phyloP scores from a whole-genome alignment of 2,113 vertebrate species.

The Rhea pennata region DNA sequence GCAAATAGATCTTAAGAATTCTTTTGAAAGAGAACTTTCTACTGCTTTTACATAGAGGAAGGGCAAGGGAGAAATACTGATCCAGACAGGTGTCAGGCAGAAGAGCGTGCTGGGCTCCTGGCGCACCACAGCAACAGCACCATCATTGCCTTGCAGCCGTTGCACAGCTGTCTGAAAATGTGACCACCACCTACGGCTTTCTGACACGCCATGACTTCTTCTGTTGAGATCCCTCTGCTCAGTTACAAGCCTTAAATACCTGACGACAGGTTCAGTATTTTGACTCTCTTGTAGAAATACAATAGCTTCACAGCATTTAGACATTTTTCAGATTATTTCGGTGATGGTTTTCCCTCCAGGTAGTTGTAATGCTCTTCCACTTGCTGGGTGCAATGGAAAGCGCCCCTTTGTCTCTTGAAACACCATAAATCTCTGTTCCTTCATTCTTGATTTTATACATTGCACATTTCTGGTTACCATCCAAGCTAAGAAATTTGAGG shows the following conservation, averaged over 20 bases:
- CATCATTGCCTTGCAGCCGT: neutral
- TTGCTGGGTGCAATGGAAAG: neutral
- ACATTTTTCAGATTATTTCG: neutral
- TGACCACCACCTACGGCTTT: neutral
- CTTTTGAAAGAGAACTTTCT: neutral
- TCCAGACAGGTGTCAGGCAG: neutral
- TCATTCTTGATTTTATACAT: neutral
- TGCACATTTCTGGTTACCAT: neutral
- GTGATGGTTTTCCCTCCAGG: neutral
- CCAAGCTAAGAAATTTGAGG: neutral
- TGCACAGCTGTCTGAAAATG: neutral
- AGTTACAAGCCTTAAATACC: neutral
- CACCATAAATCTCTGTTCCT: neutral
- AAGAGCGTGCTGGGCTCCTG: neutral
- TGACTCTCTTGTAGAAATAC: neutral
- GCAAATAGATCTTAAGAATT: neutral
- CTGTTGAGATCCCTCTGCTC: neutral
- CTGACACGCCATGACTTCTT: neutral
- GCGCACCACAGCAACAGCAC: neutral
- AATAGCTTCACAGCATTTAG: neutral
- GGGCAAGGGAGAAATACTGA: neutral
- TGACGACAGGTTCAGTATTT: neutral
- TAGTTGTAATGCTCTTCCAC: neutral
- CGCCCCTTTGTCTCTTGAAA: neutral
- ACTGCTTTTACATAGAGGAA: neutral